Evolutionary conservation across 2,888 invertebrate genomes (phyloP).

Genomic region (Platynereis dumerilii): DNA sequence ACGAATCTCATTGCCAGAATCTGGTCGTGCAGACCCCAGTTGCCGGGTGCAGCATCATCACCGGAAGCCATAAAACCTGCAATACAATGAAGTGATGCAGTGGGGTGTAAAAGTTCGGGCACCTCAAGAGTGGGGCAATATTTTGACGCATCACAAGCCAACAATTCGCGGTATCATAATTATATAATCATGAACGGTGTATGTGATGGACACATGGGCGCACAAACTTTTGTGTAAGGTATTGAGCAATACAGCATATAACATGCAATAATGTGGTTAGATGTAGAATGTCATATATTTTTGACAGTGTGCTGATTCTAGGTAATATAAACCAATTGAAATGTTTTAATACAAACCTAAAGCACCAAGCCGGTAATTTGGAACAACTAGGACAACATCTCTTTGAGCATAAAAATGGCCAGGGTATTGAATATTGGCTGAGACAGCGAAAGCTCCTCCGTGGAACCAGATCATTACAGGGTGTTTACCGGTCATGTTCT

Average conservation of each 20-base stretch:
- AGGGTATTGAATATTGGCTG: slow-evolving; percentile 31
- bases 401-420: slow-evolving; percentile 30
- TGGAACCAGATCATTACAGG: slow-evolving; percentile 35
- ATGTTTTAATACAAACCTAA: no score
- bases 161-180: no score
- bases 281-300: no score
- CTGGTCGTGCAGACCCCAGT: slow-evolving; percentile 31
- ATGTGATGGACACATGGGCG: no score
- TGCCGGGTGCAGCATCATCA: slow-evolving; percentile 25
- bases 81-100: background rate
- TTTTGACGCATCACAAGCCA: background rate
- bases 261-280: no score
- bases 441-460: slow-evolving; percentile 28
- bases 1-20: slow-evolving; percentile 28
- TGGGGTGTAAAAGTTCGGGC: background rate
- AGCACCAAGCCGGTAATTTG: slow-evolving; percentile 30
- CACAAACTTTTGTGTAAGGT: no score
- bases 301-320: no score
- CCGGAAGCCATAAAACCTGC: slow-evolving; percentile 29
- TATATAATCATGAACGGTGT: no score
- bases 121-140: background rate
- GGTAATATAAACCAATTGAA: no score
- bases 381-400: slow-evolving; percentile 29
- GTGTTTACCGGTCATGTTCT: slow-evolving; percentile 8
- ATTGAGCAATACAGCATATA: no score